phyloP scores from a whole-genome alignment of 2,113 vertebrate genomes.

The Hemiprocne comata region DNA sequence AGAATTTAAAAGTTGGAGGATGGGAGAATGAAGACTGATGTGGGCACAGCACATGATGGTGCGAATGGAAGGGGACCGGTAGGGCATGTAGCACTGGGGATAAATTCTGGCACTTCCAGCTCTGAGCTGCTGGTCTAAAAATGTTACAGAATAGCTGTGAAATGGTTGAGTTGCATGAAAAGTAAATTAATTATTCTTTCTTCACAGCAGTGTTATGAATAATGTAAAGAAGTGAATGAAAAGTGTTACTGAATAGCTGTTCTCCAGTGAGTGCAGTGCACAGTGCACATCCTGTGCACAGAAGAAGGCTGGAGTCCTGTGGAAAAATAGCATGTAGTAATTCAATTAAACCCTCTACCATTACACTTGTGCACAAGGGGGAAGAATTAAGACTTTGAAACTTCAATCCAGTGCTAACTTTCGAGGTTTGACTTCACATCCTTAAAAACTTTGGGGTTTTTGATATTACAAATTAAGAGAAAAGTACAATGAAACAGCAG shows the following conservation, averaged over 20 bases:
- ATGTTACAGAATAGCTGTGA: neutral
- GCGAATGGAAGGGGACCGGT: rapidly evolving
- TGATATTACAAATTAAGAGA: neutral
- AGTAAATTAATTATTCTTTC: neutral
- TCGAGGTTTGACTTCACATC: neutral
- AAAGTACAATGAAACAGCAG: neutral
- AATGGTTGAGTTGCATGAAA: neutral
- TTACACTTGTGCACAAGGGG: neutral
- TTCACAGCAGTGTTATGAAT: neutral
- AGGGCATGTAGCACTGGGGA: neutral
- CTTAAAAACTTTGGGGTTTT: neutral
- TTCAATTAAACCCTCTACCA: neutral
- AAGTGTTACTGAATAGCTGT: neutral
- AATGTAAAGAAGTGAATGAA: neutral
- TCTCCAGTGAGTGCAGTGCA: neutral
- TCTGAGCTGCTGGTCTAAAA: neutral
- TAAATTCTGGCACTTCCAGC: neutral
- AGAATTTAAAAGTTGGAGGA: neutral
- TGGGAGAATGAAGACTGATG: neutral
- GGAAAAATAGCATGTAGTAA: neutral
- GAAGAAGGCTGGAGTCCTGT: neutral
- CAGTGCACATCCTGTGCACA: neutral
- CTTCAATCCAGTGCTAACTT: neutral
- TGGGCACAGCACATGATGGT: neutral
- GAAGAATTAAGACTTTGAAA: neutral